These are phyloP conservation scores for Microhierax caerulescens DNA, from an alignment of 2,797 vertebrate genomes.

Conservation along the genomic window DNA sequence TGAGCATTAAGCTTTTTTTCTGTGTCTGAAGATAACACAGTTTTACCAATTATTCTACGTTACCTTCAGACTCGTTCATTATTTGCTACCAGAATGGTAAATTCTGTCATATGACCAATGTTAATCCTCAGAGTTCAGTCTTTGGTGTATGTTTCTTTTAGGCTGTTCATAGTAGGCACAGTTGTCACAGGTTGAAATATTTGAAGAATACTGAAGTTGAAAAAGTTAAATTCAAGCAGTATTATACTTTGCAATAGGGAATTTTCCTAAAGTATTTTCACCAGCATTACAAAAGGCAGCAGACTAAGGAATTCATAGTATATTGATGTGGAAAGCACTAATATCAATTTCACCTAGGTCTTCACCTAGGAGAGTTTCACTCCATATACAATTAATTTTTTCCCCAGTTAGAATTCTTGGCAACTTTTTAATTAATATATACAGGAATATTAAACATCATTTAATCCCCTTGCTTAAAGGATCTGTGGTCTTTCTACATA, in stretches of 20 bases:
- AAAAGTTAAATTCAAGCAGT: background rate
- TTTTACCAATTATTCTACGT: background rate
- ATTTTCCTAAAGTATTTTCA: background rate
- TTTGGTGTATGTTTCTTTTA: background rate
- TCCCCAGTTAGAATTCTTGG: background rate
- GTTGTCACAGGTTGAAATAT: background rate
- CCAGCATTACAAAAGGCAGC: background rate
- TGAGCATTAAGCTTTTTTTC: background rate
- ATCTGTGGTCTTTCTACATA: background rate
- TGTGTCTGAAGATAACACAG: background rate
- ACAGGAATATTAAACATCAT: background rate
- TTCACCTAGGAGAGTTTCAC: background rate
- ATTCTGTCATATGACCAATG: background rate
- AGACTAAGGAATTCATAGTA: background rate
- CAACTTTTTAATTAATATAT: background rate
- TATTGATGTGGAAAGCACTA: background rate
- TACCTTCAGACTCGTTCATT: background rate
- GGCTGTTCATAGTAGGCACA: background rate
- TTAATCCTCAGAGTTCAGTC: background rate
- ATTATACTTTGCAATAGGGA: background rate
- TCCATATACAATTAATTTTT: background rate
- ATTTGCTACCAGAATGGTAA: background rate
- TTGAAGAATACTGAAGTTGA: no score
- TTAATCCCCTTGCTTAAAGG: background rate
- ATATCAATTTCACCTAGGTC: background rate